phyloP scores from a whole-genome alignment of 1,140 invertebrate genomes.

The Pantala flavescens region DNA sequence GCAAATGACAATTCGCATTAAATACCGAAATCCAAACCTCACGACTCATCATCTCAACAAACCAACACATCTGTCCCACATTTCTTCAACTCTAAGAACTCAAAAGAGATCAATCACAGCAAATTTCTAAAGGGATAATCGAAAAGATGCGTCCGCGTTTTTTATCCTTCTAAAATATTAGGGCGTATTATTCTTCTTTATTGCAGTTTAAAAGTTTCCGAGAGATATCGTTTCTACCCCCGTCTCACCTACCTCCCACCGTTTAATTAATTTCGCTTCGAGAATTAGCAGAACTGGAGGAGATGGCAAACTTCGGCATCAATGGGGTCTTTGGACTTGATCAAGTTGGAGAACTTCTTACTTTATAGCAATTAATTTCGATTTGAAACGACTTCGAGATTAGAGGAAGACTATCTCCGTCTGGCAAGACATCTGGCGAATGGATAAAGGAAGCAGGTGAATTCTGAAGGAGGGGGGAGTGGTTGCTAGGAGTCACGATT shows the following conservation, averaged over 20 bases:
- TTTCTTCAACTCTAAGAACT: too few relatives aligned
- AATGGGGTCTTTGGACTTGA: not conserved
- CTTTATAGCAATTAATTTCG: slow-evolving; percentile 6
- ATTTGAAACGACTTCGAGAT: slow-evolving; percentile 9
- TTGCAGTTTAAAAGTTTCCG: not conserved
- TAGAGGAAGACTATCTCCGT: not conserved
- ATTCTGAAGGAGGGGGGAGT: not conserved
- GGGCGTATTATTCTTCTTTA: not conserved
- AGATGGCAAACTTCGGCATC: not conserved
- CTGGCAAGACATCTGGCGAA: not conserved
- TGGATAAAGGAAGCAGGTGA: not conserved
- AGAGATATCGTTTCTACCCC: not conserved
- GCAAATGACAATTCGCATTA: too few relatives aligned
- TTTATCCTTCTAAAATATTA: not conserved
- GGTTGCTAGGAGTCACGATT: not conserved
- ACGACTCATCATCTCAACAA: too few relatives aligned
- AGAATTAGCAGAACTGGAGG: not conserved
- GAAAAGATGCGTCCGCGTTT: too few relatives aligned
- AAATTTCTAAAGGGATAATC: too few relatives aligned
- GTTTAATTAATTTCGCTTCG: not conserved
- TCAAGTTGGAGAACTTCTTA: not conserved
- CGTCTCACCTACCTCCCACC: not conserved
- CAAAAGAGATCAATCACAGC: too few relatives aligned
- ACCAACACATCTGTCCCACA: too few relatives aligned
- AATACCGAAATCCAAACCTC: too few relatives aligned